Base-by-base conservation (phyloP, 2,113 vertebrate species). In the Fulica atra region DNA sequence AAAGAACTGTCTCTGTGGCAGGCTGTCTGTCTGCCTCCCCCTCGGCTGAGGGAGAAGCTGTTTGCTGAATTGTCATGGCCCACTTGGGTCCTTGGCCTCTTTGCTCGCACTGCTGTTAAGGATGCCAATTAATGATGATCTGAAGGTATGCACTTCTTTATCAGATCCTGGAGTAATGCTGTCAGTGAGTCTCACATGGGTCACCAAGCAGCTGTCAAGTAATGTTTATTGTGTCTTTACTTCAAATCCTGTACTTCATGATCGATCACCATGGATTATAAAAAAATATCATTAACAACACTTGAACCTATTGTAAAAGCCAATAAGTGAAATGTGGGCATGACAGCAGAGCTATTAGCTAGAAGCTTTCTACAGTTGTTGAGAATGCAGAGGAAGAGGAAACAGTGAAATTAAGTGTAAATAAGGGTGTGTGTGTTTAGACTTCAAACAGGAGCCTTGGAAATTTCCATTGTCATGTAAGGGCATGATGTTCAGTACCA, bases 191-290 rank as follows among this genome's bases (percentile, higher is more conserved):
- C 51, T 81, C 51, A 38, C 31, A 2, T 60, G 38, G 83, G 48
- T 66, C 83, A 88, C 80, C 53, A 31, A 83, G 69, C 91, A 89
- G 93, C 87, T 94, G 87, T 86, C 79, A 76, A 66, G 74, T 76
- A 83, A 76, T 29, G 31, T 90, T 92, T 84, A 86, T 92, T 96
- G 65, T 57, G 24, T 70, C 91, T 94, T 89, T 82, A 51, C 63
- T 89, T 94, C 20, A 31, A 87, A 60, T 82, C 42, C 54, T 94
- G 84, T 64, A 28, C 40, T 80, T 92, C 19, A 13, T 84, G 84
- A 73, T 70, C 81, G 86, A 86, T 96, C 54, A 25, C 65, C 64
- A 10, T 50, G 61, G 44, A 66, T 95, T 80, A 24, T 38, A 38
- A 65, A 63, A 94, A 93, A 70, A 60, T 59, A 70, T 68, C 56